These are phyloP conservation scores for Cololabis saira DNA, from an alignment of 2,113 vertebrate genomes.

Conservation along the genomic window DNA sequence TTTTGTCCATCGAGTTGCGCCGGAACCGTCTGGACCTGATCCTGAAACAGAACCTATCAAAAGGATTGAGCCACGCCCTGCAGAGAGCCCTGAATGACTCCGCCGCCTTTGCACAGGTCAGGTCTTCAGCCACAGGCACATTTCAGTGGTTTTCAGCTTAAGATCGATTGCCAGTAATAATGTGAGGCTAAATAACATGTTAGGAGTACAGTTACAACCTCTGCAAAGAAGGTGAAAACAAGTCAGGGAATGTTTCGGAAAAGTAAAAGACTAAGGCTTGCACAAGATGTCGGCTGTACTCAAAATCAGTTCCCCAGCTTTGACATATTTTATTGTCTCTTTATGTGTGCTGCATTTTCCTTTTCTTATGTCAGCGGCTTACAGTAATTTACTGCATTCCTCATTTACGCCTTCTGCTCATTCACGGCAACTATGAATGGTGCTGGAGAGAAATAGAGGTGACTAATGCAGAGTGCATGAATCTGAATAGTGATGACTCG, in stretches of 20 bases:
- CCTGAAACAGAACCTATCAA: slow-evolving; percentile 87
- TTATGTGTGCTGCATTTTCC: no score
- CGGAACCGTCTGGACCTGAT: slow-evolving; percentile 81
- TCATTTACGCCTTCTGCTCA: no score
- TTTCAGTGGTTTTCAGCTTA: not conserved
- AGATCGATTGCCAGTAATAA: not conserved
- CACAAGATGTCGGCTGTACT: no score
- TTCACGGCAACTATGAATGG: slow-evolving; percentile 20
- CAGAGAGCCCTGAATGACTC: slow-evolving; percentile 89
- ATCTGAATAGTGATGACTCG: slow-evolving; percentile 38
- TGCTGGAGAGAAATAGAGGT: slow-evolving; percentile 11
- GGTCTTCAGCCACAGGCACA: slow-evolving; percentile 17
- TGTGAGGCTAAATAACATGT: not conserved
- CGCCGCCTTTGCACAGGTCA: slow-evolving; percentile 84
- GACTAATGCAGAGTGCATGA: slow-evolving; percentile 32
- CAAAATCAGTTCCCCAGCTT: no score
- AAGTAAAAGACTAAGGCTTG: no score
- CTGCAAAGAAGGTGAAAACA: no score
- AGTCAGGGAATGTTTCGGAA: not conserved
- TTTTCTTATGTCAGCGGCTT: no score
- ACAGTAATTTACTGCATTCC: no score
- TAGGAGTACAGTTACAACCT: not conserved
- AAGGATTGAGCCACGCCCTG: slow-evolving; percentile 88
- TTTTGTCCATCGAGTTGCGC: slow-evolving; percentile 89
- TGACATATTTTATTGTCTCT: no score